Evolutionary conservation across 2,888 invertebrate species (phyloP).

Genomic region (Drosophila kambysellisi): DNA sequence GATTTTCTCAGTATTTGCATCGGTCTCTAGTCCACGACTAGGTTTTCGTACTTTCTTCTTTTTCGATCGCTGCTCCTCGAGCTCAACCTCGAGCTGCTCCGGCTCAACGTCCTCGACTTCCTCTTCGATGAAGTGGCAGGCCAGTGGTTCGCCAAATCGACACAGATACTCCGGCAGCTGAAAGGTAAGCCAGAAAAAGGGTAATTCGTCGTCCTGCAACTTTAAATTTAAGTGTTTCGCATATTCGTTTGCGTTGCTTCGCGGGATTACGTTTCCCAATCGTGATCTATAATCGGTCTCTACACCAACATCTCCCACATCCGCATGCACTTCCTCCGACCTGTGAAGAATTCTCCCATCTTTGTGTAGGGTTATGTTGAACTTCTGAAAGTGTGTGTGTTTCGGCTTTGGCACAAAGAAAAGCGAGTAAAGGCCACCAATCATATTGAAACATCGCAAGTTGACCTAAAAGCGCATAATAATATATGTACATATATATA

Average conservation of each 20-base stretch:
- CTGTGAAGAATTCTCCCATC: conserved; percentile 50
- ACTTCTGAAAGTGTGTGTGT: conserved; percentile 57
- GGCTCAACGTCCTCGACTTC: conserved; percentile 35
- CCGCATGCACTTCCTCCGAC: conserved; percentile 27
- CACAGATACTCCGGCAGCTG: conserved; percentile 73
- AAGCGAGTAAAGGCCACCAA: conserved; percentile 81
- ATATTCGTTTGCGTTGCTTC: neutral
- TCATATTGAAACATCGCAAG: conserved; percentile 71
- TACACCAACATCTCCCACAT: neutral
- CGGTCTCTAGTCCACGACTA: neutral
- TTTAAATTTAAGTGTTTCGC: conserved; percentile 1
- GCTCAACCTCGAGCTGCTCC: neutral
- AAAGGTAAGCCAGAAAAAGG: conserved; percentile 74
- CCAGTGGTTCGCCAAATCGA: conserved; percentile 74
- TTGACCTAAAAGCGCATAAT: conserved; percentile 71
- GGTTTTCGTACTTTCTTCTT: conserved; percentile 7
- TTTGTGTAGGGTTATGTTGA: conserved; percentile 76
- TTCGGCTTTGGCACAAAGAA: conserved; percentile 72
- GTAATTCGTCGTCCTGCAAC: conserved; percentile 40
- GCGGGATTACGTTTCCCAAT: neutral
- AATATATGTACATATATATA: neutral
- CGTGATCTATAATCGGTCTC: neutral
- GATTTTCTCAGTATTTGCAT: neutral
- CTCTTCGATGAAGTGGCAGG: conserved; percentile 77
- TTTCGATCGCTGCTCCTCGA: neutral